Base-by-base conservation (phyloP, 2,888 invertebrate species). In the Diplolepis rosae region DNA sequence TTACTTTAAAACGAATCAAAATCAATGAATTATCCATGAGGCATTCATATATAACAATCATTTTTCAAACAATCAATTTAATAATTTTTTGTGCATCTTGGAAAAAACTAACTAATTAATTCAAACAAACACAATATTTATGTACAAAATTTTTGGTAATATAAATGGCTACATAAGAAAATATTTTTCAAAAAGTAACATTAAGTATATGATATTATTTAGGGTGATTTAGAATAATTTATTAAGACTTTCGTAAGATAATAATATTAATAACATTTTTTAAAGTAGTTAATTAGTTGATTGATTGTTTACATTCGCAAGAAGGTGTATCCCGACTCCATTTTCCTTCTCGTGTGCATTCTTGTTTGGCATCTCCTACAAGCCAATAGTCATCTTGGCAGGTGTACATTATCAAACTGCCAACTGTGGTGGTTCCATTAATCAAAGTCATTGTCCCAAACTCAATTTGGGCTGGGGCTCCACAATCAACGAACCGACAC, bases 401-500 rank as follows among this genome's bases (percentile, higher is more conserved):
- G 71, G 92, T 92, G 87, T 96, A 97, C 83, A 94, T 93, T 0
- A 95, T 93, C 28, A 94, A 85, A 66, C 96, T 95, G 1, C 93
- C 94, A 42, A 94, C 95, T 0, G 95, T 95, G 0, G 96, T 96
- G 1, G 95, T 94, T 2, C 93, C 93, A 84, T 96, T 96, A 7
- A 94, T 85, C 1, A 96, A 90, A 24, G 91, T 90, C 80, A 93
- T 94, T 69, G 91, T 91, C 0, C 95, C 96, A 78, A 94, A 94
- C 87, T 94, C 94, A 3, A 95, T 93, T 78, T 94, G 93, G 0
- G 94, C 94, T 0, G 95, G 95, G 6, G 94, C 93, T 0, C 95
- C 96, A 87, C 96, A 97, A 88, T 95, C 96, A 2, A 96, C 95
- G 89, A 94, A 96, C 86, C 95, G 93, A 88, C 97, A 97, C 2